Conservation (phyloP, 1,140 invertebrate species). For the Pseudomyrmex cubaensis region DNA sequence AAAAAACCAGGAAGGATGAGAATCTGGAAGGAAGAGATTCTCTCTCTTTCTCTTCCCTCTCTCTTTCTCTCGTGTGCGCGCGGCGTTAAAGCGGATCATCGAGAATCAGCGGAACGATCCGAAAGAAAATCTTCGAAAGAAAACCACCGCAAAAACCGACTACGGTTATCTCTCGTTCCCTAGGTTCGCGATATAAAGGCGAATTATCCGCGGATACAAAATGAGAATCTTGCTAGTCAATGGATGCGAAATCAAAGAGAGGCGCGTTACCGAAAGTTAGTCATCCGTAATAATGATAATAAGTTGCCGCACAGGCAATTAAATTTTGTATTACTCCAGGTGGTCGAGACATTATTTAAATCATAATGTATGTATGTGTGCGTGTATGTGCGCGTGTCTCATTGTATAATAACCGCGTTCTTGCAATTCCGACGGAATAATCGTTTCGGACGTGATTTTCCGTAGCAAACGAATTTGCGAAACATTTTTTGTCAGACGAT, state of each 20-base stretch:
- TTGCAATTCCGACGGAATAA: background rate
- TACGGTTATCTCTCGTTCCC: conserved; percentile 35
- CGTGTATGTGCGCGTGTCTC: too few relatives aligned
- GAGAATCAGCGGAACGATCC: conserved; percentile 46
- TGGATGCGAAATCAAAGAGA: background rate
- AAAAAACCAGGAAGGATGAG: conserved; percentile 35
- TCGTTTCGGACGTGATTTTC: background rate
- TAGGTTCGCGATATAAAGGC: conserved; percentile 21
- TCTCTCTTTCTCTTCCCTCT: conserved; percentile 15
- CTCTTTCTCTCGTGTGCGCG: conserved; percentile 10
- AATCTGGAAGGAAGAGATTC: conserved; percentile 15
- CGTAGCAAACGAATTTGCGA: background rate
- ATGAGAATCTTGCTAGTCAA: conserved; percentile 26
- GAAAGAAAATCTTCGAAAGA: conserved; percentile 20
- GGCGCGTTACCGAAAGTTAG: conserved; percentile 17
- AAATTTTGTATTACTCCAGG: conserved; percentile 12
- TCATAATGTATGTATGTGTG: background rate
- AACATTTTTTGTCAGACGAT: background rate
- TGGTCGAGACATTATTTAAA: conserved; percentile 5
- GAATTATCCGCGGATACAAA: conserved; percentile 32
- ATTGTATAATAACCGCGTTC: background rate
- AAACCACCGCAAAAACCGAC: conserved; percentile 41
- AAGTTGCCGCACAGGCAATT: conserved; percentile 29
- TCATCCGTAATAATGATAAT: conserved; percentile 16
- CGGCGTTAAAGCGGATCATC: conserved; percentile 61